These are phyloP conservation scores for Drosophila leontia DNA, from an alignment of 1,140 invertebrate genomes.

Conservation along the genomic window DNA sequence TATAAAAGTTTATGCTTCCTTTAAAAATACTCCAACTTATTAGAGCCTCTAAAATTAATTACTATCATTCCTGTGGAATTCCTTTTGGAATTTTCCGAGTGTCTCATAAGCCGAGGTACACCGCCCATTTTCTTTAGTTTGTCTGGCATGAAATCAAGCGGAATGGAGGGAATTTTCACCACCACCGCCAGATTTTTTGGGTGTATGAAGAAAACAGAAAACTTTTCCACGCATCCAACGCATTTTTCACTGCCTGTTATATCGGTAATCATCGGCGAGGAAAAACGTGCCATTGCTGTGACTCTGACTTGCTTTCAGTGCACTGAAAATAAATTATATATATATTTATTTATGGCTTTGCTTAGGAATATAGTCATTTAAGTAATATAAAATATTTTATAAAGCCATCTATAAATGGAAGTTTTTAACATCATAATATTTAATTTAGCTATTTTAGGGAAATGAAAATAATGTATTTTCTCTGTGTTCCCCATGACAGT, in stretches of 20 bases:
- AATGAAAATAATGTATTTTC: neutral
- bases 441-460: neutral
- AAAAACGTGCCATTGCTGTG: constrained; percentile 41
- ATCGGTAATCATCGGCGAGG: constrained; percentile 72
- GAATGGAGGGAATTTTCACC: constrained; percentile 23
- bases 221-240: constrained; percentile 76
- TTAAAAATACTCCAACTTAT: neutral
- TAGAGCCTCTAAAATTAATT: constrained; percentile 7
- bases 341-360: neutral
- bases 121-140: constrained; percentile 3
- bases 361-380: no score
- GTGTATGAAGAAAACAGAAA: constrained; percentile 49
- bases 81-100: neutral
- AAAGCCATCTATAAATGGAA: accelerated
- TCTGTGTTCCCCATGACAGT: constrained; percentile 21
- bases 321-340: constrained; percentile 7
- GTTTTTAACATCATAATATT: neutral
- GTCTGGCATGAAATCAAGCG: constrained; percentile 16
- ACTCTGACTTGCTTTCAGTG: constrained; percentile 7
- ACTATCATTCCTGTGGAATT: constrained; percentile 7
- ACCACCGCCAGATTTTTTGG: constrained; percentile 56
- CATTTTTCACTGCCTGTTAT: constrained; percentile 75
- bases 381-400: neutral
- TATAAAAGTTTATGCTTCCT: neutral
- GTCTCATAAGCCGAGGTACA: neutral